Evolutionary conservation across 2,797 vertebrate species (phyloP).

Genomic region (Onychomys arenicola): DNA sequence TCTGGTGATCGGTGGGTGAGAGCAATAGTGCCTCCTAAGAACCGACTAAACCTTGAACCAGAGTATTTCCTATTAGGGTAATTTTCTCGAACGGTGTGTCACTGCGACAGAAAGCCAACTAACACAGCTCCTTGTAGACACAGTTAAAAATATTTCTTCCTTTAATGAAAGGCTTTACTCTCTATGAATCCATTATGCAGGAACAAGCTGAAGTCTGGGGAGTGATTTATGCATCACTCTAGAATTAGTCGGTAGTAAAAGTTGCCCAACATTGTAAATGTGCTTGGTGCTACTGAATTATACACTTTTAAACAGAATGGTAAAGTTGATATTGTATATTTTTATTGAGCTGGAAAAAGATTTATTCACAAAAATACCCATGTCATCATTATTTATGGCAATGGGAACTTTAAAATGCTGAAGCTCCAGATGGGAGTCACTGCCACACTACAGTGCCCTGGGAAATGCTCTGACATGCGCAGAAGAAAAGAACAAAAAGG

Average conservation of each 20-base stretch:
- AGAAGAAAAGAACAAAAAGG: background rate
- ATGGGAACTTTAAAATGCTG: slow-evolving; percentile 1
- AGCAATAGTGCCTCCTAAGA: background rate
- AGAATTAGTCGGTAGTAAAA: background rate
- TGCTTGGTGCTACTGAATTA: background rate
- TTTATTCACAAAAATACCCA: slow-evolving; percentile 6
- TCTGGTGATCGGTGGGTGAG: background rate
- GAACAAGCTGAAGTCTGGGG: background rate
- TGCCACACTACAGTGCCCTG: background rate
- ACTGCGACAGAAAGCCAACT: background rate
- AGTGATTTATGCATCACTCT: background rate
- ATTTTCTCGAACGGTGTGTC: background rate
- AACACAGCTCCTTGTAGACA: background rate
- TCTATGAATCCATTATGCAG: slow-evolving; percentile 22
- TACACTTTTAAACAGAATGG: background rate
- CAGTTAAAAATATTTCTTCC: slow-evolving; percentile 3
- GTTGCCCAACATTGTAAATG: background rate
- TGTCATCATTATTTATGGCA: slow-evolving; percentile 36
- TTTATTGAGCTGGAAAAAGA: slow-evolving; percentile 24
- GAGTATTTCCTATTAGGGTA: background rate
- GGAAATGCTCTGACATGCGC: background rate
- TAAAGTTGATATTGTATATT: background rate
- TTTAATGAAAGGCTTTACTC: slow-evolving; percentile 10
- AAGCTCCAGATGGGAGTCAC: background rate
- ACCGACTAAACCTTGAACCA: background rate